phyloP scores from a whole-genome alignment of 2,797 vertebrate species.

The Liparis tanakae region DNA sequence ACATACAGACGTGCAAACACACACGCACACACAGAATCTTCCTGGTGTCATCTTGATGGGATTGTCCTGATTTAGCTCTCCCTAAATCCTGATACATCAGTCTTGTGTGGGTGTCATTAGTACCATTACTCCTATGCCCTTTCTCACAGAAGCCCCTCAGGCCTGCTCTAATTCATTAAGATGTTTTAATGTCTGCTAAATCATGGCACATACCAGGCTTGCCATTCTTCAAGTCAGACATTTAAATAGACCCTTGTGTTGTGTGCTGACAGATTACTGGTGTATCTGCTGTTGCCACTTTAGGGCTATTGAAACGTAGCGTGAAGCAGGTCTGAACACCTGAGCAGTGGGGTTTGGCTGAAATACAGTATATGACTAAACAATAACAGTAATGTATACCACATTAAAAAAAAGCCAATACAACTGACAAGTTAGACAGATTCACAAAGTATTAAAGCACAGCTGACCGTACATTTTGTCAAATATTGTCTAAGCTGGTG shows the following conservation, averaged over 20 bases:
- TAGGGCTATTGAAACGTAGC: slow-evolving; percentile 41
- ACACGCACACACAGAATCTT: slow-evolving; percentile 29
- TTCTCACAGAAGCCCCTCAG: slow-evolving; percentile 70
- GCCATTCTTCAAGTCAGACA: slow-evolving; percentile 71
- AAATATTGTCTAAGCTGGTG: slow-evolving; percentile 72
- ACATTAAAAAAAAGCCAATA: slow-evolving; percentile 57
- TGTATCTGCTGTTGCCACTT: slow-evolving; percentile 47
- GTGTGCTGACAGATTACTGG: slow-evolving; percentile 60
- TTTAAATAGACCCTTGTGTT: slow-evolving; percentile 66
- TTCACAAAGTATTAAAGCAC: slow-evolving; percentile 66
- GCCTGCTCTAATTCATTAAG: slow-evolving; percentile 76
- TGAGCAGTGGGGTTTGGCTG: slow-evolving; percentile 60
- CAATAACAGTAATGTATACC: slow-evolving; percentile 52
- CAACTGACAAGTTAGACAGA: slow-evolving; percentile 70
- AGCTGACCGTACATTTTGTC: slow-evolving; percentile 68
- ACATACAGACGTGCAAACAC: slow-evolving; percentile 13
- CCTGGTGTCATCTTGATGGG: slow-evolving; percentile 58
- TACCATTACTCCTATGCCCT: slow-evolving; percentile 73
- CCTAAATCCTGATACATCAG: slow-evolving; percentile 72
- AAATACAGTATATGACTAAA: slow-evolving; percentile 56
- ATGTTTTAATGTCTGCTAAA: slow-evolving; percentile 79
- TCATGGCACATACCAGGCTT: slow-evolving; percentile 69
- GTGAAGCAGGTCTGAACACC: slow-evolving; percentile 66
- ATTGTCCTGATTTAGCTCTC: slow-evolving; percentile 72
- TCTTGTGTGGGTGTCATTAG: slow-evolving; percentile 72